These are phyloP conservation scores for Trachemys scripta DNA, from an alignment of 2,113 vertebrate species.

Conservation along the genomic window DNA sequence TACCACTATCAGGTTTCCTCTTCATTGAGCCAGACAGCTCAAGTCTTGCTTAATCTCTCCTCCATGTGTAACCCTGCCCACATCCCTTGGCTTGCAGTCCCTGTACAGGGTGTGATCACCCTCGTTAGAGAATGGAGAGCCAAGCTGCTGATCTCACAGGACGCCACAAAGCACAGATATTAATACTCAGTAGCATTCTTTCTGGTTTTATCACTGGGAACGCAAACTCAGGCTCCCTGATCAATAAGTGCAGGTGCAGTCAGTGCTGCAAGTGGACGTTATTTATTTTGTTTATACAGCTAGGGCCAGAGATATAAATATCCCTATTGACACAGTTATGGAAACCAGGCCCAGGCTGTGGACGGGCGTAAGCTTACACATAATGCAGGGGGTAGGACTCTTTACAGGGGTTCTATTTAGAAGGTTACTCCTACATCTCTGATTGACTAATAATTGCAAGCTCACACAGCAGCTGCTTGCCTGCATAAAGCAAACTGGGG, in stretches of 20 bases:
- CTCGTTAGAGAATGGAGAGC: neutral
- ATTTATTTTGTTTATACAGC: slow-evolving; percentile 10
- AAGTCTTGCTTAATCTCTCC: slow-evolving; percentile 37
- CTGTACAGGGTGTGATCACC: neutral
- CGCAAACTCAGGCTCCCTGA: neutral
- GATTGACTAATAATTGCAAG: slow-evolving; percentile 52
- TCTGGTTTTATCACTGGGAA: neutral
- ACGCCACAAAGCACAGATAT: neutral
- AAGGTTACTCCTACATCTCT: slow-evolving; percentile 56
- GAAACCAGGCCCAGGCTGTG: neutral
- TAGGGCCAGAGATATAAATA: slow-evolving; percentile 30
- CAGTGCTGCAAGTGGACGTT: neutral
- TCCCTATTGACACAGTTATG: neutral
- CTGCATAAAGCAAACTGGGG: neutral
- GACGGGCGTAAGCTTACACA: neutral
- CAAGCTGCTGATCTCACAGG: neutral
- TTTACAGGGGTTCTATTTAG: neutral
- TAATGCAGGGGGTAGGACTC: neutral
- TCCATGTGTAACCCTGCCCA: slow-evolving; percentile 35
- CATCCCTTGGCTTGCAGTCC: slow-evolving; percentile 30
- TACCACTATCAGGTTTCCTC: neutral
- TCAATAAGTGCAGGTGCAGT: neutral
- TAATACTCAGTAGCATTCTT: neutral
- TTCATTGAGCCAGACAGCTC: slow-evolving; percentile 13
- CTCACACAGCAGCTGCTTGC: slow-evolving; percentile 49